Evolutionary conservation across 2,888 invertebrate genomes (phyloP).

Genomic region (Himalopsyche anomala): DNA sequence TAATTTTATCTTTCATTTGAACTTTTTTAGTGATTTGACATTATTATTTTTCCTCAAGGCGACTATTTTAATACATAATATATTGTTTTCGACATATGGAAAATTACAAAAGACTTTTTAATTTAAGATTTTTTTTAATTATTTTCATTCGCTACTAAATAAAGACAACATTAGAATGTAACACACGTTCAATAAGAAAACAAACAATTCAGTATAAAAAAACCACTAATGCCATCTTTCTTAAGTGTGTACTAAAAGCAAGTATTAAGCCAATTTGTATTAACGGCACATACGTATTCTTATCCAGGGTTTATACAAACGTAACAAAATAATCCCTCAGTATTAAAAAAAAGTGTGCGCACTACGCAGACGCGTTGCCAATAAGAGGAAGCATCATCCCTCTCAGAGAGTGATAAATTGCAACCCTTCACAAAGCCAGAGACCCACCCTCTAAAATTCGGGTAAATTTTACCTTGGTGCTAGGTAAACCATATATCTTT

Average conservation of each 20-base stretch:
- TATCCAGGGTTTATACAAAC: slow-evolving; percentile 21
- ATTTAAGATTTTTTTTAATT: no score
- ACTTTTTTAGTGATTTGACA: no score
- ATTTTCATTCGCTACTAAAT: no score
- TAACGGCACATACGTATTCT: slow-evolving; percentile 35
- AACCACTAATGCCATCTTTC: slow-evolving; percentile 1
- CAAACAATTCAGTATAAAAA: not conserved
- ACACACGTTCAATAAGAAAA: no score
- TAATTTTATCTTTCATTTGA: no score
- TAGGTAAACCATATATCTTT: not conserved
- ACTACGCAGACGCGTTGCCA: slow-evolving; percentile 39
- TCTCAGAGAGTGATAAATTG: slow-evolving; percentile 60
- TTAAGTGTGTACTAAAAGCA: slow-evolving; percentile 39
- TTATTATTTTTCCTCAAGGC: no score
- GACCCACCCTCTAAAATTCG: slow-evolving; percentile 53
- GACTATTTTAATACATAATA: no score
- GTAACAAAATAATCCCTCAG: slow-evolving; percentile 40
- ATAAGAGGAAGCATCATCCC: slow-evolving; percentile 44
- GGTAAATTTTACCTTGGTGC: slow-evolving; percentile 54
- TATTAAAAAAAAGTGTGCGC: slow-evolving; percentile 36
- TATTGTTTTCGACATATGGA: no score
- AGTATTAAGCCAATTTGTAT: slow-evolving; percentile 38
- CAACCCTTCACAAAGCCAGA: slow-evolving; percentile 56
- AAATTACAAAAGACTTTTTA: no score
- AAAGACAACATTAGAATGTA: no score